Evolutionary conservation across 2,888 invertebrate genomes (phyloP).

Genomic region (Cerastis rubricosa): DNA sequence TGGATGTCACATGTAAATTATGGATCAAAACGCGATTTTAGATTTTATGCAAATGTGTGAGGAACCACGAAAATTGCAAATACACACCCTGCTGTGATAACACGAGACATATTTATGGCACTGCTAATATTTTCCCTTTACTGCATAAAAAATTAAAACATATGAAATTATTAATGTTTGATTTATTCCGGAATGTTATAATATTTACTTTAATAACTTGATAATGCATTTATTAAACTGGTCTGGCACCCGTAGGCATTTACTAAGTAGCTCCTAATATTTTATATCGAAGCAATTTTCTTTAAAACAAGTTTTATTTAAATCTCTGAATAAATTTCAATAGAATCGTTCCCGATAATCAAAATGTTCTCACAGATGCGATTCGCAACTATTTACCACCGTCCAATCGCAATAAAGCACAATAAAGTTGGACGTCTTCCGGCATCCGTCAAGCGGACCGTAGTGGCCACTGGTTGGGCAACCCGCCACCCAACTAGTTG

Average conservation of each 20-base stretch:
- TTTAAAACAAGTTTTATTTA: constrained; percentile 55
- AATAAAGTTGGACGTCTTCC: constrained; percentile 87
- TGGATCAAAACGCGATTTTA: constrained; percentile 58
- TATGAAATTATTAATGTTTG: constrained; percentile 53
- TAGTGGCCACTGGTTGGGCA: constrained; percentile 81
- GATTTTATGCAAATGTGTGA: constrained; percentile 76
- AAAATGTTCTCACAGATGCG: constrained; percentile 75
- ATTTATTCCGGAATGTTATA: constrained; percentile 49
- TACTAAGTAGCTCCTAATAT: constrained; percentile 33
- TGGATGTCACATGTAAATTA: constrained; percentile 53
- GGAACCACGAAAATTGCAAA: constrained; percentile 75
- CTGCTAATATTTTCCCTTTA: constrained; percentile 62
- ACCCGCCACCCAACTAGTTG: constrained; percentile 85
- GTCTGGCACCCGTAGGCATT: constrained; percentile 33
- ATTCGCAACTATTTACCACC: constrained; percentile 79
- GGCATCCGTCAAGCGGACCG: constrained; percentile 84
- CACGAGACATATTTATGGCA: constrained; percentile 73
- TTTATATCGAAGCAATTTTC: constrained; percentile 42
- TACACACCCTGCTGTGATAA: constrained; percentile 75
- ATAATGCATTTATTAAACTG: constrained; percentile 46
- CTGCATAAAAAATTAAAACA: constrained; percentile 56
- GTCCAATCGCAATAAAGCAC: constrained; percentile 85
- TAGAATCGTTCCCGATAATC: constrained; percentile 71
- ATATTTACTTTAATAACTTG: constrained; percentile 49
- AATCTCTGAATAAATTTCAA: constrained; percentile 65